Percentiles rank a stretch among this genome's conserved stretches.
Conservation (phyloP, 2,113 vertebrate species). For the Micromys minutus region DNA sequence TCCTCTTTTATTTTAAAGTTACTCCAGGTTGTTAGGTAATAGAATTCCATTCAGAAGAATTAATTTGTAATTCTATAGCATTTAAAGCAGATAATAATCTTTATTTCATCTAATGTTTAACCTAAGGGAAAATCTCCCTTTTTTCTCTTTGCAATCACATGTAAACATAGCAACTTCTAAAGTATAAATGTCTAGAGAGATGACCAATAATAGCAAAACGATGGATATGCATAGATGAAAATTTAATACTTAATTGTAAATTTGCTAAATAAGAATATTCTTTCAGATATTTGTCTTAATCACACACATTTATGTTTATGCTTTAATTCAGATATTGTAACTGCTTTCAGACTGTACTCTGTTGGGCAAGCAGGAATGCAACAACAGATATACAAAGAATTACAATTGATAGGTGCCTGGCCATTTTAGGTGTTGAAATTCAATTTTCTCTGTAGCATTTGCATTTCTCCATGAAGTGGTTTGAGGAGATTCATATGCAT, state of each 20-base stretch:
- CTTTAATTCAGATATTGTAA: neutral
- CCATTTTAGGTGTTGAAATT: neutral
- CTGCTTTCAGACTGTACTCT: neutral
- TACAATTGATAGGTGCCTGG: neutral
- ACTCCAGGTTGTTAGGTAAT: neutral
- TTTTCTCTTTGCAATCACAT: neutral
- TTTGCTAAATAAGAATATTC: neutral
- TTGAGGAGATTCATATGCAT: neutral
- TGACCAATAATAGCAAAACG: neutral
- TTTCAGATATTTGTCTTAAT: no score
- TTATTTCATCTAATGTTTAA: neutral
- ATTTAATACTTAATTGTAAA: neutral
- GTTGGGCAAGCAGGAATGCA: neutral
- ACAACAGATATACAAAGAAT: neutral
- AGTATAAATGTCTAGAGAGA: neutral
- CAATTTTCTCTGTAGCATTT: neutral
- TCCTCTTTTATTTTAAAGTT: neutral
- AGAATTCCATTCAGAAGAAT: neutral
- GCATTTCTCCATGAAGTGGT: neutral
- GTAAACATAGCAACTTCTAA: neutral
- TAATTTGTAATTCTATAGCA: neutral
- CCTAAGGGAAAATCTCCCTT: neutral
- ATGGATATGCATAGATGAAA: neutral
- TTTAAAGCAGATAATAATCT: neutral
- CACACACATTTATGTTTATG: neutral